A percentile compares a stretch with the other conserved stretches of the same genome.
Evolutionary conservation across 2,888 invertebrate genomes (phyloP).

Genomic region (Phania funesta): DNA sequence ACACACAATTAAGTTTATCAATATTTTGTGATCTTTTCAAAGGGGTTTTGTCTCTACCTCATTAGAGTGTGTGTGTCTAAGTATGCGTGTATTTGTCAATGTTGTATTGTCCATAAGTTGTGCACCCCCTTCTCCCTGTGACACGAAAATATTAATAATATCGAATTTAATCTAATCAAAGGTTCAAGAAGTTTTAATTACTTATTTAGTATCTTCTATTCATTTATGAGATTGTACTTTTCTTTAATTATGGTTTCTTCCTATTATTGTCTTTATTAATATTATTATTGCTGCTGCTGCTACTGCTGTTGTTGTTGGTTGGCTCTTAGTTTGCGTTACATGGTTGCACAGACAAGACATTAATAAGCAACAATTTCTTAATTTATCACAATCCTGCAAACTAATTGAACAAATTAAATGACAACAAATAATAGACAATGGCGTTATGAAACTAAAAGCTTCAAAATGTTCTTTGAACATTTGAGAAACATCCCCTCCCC

Average conservation of each 20-base stretch:
- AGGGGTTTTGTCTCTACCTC: not conserved
- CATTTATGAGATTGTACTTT: constrained; percentile 42
- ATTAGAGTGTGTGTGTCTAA: not conserved
- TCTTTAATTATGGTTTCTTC: constrained; percentile 1
- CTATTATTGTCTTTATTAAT: constrained; percentile 5
- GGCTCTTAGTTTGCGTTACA: not conserved
- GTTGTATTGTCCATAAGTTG: not conserved
- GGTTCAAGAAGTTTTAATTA: constrained; percentile 59
- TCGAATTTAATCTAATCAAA: constrained; percentile 55
- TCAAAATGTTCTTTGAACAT: not conserved
- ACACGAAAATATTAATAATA: constrained; percentile 50
- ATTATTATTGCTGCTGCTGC: not conserved
- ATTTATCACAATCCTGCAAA: constrained; percentile 22
- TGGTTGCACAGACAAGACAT: not conserved
- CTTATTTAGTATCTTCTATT: constrained; percentile 52
- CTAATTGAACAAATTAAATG: constrained; percentile 23
- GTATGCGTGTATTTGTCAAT: not conserved
- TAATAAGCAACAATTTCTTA: not conserved
- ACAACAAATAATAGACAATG: constrained; percentile 15
- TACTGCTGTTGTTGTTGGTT: not conserved
- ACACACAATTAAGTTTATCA: constrained; percentile 1
- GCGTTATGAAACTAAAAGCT: constrained; percentile 11
- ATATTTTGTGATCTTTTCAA: not conserved
- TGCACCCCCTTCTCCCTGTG: not conserved
- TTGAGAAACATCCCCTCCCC: too few relatives aligned